These are phyloP conservation scores for Vulpes ferrilata DNA, from an alignment of 2,113 vertebrate genomes.

Conservation along the genomic window DNA sequence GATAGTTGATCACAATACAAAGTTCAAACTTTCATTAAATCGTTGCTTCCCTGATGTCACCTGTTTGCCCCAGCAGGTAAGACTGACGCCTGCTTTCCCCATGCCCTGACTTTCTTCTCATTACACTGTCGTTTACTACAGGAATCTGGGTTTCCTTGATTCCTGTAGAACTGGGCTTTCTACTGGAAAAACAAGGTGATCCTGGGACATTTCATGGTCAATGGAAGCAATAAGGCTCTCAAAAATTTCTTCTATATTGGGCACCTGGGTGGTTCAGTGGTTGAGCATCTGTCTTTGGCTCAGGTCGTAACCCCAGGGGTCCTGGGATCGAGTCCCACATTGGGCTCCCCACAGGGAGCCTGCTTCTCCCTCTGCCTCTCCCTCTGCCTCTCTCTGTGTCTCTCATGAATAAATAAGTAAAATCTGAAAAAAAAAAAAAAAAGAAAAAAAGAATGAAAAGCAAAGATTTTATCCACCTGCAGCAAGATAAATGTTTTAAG, in stretches of 20 bases:
- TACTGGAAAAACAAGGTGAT: neutral
- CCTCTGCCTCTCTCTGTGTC: too few relatives aligned
- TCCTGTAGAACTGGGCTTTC: neutral
- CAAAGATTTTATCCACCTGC: neutral
- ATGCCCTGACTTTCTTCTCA: neutral
- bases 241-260: neutral
- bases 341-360: too few relatives aligned
- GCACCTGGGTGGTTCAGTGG: too few relatives aligned
- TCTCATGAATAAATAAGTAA: too few relatives aligned
- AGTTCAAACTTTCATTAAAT: neutral
- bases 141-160: neutral
- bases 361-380: too few relatives aligned
- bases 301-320: too few relatives aligned
- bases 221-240: neutral
- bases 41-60: neutral
- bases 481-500: neutral
- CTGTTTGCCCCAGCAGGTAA: neutral
- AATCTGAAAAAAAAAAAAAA: too few relatives aligned
- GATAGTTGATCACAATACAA: neutral
- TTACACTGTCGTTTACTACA: rapidly evolving
- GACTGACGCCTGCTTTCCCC: neutral
- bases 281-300: too few relatives aligned
- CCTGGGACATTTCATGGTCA: neutral
- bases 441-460: neutral
- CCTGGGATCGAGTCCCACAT: too few relatives aligned